Base-by-base conservation (phyloP, 2,888 invertebrate species). In the Amiota mariae region DNA sequence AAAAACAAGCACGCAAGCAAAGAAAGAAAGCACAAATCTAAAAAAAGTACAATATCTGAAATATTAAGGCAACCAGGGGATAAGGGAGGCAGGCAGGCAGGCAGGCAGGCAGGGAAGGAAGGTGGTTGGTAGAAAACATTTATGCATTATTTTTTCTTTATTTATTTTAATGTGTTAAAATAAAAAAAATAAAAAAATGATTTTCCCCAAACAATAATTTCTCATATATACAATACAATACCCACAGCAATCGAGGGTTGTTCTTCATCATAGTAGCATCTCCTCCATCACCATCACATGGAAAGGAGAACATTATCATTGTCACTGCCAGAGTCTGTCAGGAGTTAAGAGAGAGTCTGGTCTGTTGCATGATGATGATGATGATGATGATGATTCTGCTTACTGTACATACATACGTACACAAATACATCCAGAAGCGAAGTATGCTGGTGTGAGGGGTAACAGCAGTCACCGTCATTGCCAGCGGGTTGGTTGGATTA, bases 131-230 rank as follows among this genome's bases (percentile, higher is more conserved):
- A 9, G n/a, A 57, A 57, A 57, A 57, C 57, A 57, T 15, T 18
- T 10, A 57, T 15, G 57, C 57, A 57, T 57, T 57, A 4, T 6
- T 18, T 57, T 57, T 57, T 57, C 8, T 57, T 57, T 57, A 57
- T 57, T 57, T 57, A 57, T 57, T n/a, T 18, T 18, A 57, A 57
- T 57, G 57, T 18, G 57, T 18, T 18, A 57, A 57, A 57, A 11
- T 9, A 57, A 18, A 57, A 51, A 51, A 12, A 57, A 57, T 15
- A 57, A 8, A 12, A 57, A 57, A 2, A 57, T 15, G 2, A 36
- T 36, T 36, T 36, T 36, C 36, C 36, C 18, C 10, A 57, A 57
- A 51, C 54, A 4, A 51, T 24, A 24, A 24, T 24, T 24, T 24
- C 24, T 24, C 24, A 24, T 24, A 24, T 3, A 24, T 24, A 2